phyloP scores from a whole-genome alignment of 1,140 invertebrate genomes.

The Trachymyrmex cornetzi region DNA sequence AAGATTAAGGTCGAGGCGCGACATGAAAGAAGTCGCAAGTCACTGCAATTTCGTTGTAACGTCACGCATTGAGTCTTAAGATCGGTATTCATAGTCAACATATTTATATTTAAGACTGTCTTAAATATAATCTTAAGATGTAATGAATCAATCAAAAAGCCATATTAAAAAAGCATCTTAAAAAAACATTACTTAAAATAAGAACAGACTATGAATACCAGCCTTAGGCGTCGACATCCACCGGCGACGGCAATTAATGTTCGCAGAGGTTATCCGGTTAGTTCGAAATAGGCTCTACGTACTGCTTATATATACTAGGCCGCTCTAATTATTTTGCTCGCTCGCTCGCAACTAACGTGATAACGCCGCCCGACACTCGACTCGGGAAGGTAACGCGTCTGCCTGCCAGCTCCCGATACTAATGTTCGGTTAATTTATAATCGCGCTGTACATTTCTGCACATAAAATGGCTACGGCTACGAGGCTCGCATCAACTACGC shows the following conservation, averaged over 20 bases:
- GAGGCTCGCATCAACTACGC: constrained; percentile 36
- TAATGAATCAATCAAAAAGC: too few species aligned
- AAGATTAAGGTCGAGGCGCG: constrained; percentile 43
- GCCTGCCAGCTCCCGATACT: constrained; percentile 77
- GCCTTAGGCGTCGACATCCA: not conserved
- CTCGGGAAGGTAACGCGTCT: constrained; percentile 61
- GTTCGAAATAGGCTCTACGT: constrained; percentile 73
- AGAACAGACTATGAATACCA: too few species aligned
- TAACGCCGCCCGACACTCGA: constrained; percentile 76
- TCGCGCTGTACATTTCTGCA: constrained; percentile 75
- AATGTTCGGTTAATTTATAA: constrained; percentile 82
- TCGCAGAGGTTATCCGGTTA: constrained; percentile 72
- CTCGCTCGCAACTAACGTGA: constrained; percentile 80
- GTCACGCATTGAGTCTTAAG: constrained; percentile 28
- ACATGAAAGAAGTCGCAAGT: constrained; percentile 59
- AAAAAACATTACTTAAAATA: too few species aligned
- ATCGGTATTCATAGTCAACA: too few species aligned
- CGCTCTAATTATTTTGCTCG: constrained; percentile 83
- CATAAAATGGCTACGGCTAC: constrained; percentile 9
- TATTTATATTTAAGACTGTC: too few species aligned
- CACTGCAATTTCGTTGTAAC: constrained; percentile 44
- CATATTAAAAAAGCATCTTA: too few species aligned
- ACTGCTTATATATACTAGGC: constrained; percentile 53
- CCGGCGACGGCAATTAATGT: constrained; percentile 64
- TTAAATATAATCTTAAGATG: too few species aligned